A percentile compares a stretch with the other conserved stretches of the same genome.
Conservation (phyloP, 2,888 invertebrate genomes). For the Spisula subtruncata region DNA sequence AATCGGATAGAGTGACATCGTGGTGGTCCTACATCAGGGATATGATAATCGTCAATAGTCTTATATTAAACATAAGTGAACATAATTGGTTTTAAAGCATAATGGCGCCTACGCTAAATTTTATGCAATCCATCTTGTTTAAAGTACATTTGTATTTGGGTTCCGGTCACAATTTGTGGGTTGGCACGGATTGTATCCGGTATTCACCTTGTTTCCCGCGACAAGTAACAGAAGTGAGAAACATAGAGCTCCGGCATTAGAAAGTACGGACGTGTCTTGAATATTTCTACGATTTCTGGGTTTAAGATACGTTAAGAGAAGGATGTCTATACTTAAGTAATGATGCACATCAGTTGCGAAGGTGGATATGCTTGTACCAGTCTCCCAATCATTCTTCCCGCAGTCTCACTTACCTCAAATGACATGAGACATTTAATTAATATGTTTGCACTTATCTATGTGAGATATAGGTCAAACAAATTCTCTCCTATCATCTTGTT, state of each 20-base stretch:
- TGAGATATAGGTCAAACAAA: constrained; percentile 1
- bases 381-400: not conserved
- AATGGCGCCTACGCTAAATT: not conserved
- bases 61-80: not conserved
- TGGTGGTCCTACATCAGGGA: constrained; percentile 20
- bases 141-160: no score
- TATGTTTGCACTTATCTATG: constrained; percentile 4
- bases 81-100: not conserved
- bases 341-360: not conserved
- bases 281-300: no score
- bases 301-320: no score
- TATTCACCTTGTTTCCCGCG: no score
- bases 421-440: not conserved
- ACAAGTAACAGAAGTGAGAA: no score
- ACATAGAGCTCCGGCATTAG: no score
- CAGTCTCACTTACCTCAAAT: not conserved
- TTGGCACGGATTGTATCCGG: no score
- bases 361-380: not conserved
- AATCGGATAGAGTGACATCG: not conserved
- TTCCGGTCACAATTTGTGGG: no score
- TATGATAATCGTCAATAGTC: not conserved
- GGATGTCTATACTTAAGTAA: not conserved
- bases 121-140: not conserved
- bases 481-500: not conserved
- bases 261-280: no score